Evolutionary conservation across 2,888 invertebrate species (phyloP).

Genomic region (Perithous albicinctus): DNA sequence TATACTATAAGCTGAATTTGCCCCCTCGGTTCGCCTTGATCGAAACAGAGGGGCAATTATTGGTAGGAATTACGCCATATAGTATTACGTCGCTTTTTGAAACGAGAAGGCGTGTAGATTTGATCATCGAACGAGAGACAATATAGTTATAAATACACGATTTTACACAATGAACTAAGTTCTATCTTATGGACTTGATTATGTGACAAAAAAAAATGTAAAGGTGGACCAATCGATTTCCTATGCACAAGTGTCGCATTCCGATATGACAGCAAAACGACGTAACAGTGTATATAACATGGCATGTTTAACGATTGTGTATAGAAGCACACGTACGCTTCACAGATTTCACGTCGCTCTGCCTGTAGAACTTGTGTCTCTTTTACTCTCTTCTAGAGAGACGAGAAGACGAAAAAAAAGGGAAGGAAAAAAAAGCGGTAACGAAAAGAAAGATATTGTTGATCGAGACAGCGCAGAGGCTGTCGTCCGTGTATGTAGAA

Average conservation of each 20-base stretch:
- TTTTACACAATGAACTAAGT: slow-evolving; percentile 43
- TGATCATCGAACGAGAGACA: background rate
- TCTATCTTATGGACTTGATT: background rate
- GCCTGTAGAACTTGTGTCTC: background rate
- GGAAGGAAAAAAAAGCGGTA: background rate
- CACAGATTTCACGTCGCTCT: slow-evolving; percentile 30
- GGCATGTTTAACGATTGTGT: slow-evolving; percentile 26
- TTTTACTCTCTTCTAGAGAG: background rate
- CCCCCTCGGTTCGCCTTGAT: slow-evolving; percentile 4
- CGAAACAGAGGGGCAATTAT: background rate
- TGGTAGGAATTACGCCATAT: slow-evolving; percentile 47
- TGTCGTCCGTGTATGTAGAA: slow-evolving; percentile 32
- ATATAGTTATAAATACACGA: background rate
- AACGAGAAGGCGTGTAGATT: background rate
- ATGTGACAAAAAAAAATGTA: slow-evolving; percentile 8
- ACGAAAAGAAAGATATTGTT: slow-evolving; percentile 43
- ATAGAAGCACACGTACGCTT: slow-evolving; percentile 46
- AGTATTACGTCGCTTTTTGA: slow-evolving; percentile 24
- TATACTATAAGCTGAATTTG: slow-evolving; percentile 71
- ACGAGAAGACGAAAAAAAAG: slow-evolving; percentile 3
- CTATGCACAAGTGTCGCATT: slow-evolving; percentile 63
- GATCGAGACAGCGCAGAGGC: background rate
- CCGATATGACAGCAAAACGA: slow-evolving; percentile 32
- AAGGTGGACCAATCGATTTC: slow-evolving; percentile 62
- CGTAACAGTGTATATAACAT: slow-evolving; percentile 40